phyloP scores from a whole-genome alignment of 2,113 vertebrate genomes.

The Willisornis vidua region DNA sequence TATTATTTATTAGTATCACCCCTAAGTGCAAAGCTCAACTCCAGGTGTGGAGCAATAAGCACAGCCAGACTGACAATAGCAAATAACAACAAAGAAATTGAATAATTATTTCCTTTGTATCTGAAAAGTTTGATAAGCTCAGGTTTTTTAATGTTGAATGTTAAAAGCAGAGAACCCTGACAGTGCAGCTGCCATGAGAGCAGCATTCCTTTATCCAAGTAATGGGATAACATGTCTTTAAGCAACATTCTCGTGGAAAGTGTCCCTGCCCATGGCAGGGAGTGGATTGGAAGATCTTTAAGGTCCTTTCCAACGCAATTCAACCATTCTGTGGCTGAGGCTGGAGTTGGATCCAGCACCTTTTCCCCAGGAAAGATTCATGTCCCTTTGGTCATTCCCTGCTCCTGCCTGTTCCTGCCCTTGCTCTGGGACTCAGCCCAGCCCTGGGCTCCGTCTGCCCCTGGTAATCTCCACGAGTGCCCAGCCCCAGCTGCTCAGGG shows the following conservation, averaged over 20 bases:
- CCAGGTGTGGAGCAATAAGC: background rate
- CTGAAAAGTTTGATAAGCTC: background rate
- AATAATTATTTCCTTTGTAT: background rate
- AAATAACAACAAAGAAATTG: background rate
- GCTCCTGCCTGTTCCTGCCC: background rate
- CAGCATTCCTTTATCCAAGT: background rate
- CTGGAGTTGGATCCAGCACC: background rate
- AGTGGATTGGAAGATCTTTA: background rate
- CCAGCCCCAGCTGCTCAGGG: background rate
- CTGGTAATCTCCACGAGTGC: background rate
- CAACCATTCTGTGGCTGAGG: background rate
- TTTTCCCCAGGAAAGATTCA: background rate
- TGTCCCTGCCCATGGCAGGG: background rate
- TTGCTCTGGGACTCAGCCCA: background rate
- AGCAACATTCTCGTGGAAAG: background rate
- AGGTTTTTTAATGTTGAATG: background rate
- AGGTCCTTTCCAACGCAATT: background rate
- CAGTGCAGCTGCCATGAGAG: background rate
- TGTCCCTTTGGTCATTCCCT: background rate
- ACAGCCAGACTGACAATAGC: background rate
- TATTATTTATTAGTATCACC: background rate
- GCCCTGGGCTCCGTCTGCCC: background rate
- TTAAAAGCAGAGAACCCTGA: background rate
- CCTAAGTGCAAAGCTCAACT: background rate
- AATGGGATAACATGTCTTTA: background rate